Evolutionary conservation across 2,888 invertebrate genomes (phyloP).

Genomic region (Helicoverpa assulta): DNA sequence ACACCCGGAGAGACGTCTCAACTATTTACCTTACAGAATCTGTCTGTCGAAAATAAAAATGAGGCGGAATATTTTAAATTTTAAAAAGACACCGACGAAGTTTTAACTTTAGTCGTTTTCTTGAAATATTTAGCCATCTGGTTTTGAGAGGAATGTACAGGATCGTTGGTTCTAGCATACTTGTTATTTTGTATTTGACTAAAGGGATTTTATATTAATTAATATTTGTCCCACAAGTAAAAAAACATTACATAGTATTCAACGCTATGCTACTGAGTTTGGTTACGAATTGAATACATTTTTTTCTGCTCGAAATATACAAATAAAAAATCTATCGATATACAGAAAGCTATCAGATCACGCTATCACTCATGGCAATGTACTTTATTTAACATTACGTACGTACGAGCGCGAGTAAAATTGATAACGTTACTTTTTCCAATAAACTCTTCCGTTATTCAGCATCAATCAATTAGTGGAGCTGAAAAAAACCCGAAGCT

Average conservation of each 20-base stretch:
- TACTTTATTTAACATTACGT: conserved; percentile 21
- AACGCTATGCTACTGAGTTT: no score
- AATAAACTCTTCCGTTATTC: conserved; percentile 67
- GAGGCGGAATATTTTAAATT: conserved; percentile 74
- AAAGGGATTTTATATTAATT: no score
- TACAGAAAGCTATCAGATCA: neutral
- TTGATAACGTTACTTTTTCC: conserved; percentile 71
- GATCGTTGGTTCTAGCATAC: neutral
- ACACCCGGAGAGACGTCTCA: conserved; percentile 60
- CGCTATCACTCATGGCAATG: conserved; percentile 38
- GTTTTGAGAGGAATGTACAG: conserved; percentile 26
- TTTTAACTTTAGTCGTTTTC: conserved; percentile 65
- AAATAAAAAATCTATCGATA: neutral
- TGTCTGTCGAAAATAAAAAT: conserved; percentile 72
- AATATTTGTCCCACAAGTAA: no score
- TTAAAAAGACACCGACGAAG: conserved; percentile 59
- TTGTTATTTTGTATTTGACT: no score
- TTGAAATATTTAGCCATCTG: conserved; percentile 60
- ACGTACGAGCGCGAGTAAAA: conserved; percentile 50
- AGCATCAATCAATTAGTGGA: conserved; percentile 80
- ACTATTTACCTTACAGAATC: conserved; percentile 71
- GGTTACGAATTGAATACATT: no score
- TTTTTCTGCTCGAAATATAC: neutral
- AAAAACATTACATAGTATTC: no score
- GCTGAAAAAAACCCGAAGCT: conserved; percentile 67